Evolutionary conservation across 1,140 invertebrate genomes (phyloP).

Genomic region (Acyrthosiphon pisum): DNA sequence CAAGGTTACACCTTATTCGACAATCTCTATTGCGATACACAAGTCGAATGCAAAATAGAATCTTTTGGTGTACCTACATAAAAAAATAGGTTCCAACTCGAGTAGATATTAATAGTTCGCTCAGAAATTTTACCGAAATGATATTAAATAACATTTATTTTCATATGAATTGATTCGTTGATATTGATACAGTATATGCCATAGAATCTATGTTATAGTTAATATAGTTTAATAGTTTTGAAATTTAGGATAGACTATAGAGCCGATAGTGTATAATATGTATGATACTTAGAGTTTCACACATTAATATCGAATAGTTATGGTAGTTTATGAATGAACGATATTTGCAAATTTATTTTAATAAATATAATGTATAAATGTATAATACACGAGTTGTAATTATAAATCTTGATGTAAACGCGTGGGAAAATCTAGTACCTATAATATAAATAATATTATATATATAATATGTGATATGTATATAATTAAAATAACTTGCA

Average conservation of each 20-base stretch:
- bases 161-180: not conserved
- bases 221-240: not conserved
- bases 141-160: not conserved
- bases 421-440: not conserved
- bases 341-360: not conserved
- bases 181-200: not conserved
- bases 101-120: not conserved
- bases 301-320: not conserved
- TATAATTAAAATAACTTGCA: not conserved
- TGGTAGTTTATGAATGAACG: not conserved
- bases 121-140: not conserved
- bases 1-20: slow-evolving; percentile 21
- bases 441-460: not conserved
- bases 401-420: not conserved
- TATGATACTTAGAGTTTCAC: not conserved
- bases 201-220: not conserved
- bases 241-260: no score
- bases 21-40: slow-evolving; percentile 45
- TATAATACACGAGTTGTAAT: not conserved
- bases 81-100: slow-evolving; percentile 8
- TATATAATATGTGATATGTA: not conserved
- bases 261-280: not conserved
- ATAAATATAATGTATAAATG: not conserved
- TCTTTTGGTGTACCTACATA: not conserved
- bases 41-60: not conserved